A percentile compares a stretch with the other conserved stretches of the same genome.
Evolutionary conservation across 2,888 invertebrate genomes (phyloP).

Genomic region (Cephonodes hylas): DNA sequence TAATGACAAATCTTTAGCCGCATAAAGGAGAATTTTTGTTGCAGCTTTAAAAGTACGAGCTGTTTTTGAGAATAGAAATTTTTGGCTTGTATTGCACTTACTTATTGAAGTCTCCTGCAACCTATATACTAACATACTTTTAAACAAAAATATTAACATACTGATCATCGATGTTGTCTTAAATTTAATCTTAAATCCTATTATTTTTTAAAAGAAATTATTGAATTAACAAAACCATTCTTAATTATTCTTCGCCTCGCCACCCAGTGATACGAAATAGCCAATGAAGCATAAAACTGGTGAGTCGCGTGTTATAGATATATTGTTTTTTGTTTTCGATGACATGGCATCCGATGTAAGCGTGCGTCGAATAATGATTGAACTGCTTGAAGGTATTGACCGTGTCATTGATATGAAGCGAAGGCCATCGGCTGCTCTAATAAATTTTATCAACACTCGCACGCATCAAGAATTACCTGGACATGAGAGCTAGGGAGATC

Average conservation of each 20-base stretch:
- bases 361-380: slow-evolving; percentile 24
- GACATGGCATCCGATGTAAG: slow-evolving; percentile 21
- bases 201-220: too few species aligned
- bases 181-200: too few species aligned
- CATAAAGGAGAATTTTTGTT: too few species aligned
- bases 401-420: slow-evolving; percentile 41
- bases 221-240: too few species aligned
- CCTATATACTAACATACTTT: too few species aligned
- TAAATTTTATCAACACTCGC: slow-evolving; percentile 33
- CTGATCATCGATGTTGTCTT: too few species aligned
- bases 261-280: background rate
- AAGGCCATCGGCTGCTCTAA: slow-evolving; percentile 44
- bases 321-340: slow-evolving; percentile 21
- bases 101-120: too few species aligned
- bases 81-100: too few species aligned
- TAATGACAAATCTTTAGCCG: too few species aligned
- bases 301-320: slow-evolving; percentile 15
- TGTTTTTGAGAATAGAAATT: too few species aligned
- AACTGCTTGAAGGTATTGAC: slow-evolving; percentile 33
- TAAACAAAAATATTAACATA: too few species aligned
- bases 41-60: too few species aligned
- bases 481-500: slow-evolving; percentile 49
- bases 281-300: background rate
- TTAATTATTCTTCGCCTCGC: background rate
- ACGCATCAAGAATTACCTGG: slow-evolving; percentile 47